Evolutionary conservation across 2,797 vertebrate genomes (phyloP), one percentile per base, ranked within the genome.

Genomic region (Hydrolagus colliei): DNA sequence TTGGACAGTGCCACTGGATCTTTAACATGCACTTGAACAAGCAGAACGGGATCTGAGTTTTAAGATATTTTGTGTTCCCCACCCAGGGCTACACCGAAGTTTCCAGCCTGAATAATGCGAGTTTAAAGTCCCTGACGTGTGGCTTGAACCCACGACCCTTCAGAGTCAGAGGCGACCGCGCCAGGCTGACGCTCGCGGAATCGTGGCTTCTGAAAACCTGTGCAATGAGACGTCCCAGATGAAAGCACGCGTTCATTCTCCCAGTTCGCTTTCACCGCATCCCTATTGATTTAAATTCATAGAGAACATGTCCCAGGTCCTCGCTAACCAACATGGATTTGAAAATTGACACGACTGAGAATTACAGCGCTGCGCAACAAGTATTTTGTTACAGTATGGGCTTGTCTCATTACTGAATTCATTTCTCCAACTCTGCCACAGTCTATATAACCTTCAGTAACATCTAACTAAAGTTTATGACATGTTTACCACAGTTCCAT

Each of bases 291-390:
- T 12, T 77, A 77, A 77, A 61, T n/a, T 77, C 52, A 77, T 61
- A 59, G 41, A 77, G 61, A 61, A 61, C 41, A 61, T 9, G n/a
- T n/a, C 9, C 75, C 12, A 9, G 32, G n/a, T 16, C n/a, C 75
- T 20, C 59, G 75, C 12, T 77, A 20, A 59, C 59, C 59, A 18
- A 11, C 20, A 76, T 76, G 41, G 20, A 76, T 16, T 76, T 59
- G 20, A 16, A 8, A 10, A 61, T 27, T 77, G 10, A 77, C 8
- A 10, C 11, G 75, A 20, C 61, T 61, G 75, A 77, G 59, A 61
- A 77, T 77, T 77, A 77, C 52, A 77, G n/a, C 59, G 75, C 9
- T 20, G n/a, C n/a, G 41, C 12, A 77, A 77, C 61, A 77, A 77
- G 41, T 77, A n/a, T n/a, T 59, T 27, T n/a, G 75, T 12, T 77